phyloP scores from a whole-genome alignment of 2,888 invertebrate genomes.

The Nomada ferruginata region DNA sequence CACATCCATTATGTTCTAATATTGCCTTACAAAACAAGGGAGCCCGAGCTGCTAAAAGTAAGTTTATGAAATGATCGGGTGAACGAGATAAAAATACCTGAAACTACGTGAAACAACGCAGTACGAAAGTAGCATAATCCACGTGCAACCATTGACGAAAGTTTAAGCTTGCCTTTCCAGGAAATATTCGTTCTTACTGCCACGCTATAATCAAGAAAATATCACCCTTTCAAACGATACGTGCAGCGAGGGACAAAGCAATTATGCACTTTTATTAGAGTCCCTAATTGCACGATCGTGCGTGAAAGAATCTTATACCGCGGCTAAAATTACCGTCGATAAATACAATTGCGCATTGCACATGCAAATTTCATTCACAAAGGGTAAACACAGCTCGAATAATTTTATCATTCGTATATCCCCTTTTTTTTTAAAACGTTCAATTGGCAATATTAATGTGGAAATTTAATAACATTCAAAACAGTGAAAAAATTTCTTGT shows the following conservation, averaged over 20 bases:
- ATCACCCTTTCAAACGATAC: constrained; percentile 19
- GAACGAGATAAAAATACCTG: constrained; percentile 27
- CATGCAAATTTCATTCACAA: too few relatives aligned
- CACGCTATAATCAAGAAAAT: constrained; percentile 38
- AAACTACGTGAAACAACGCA: constrained; percentile 37
- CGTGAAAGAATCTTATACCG: neutral
- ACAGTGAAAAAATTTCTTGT: too few relatives aligned
- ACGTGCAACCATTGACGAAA: constrained; percentile 48
- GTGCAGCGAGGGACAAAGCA: neutral
- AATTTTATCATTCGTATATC: too few relatives aligned
- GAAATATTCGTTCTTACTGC: constrained; percentile 54
- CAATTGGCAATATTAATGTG: too few relatives aligned
- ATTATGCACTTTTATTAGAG: neutral
- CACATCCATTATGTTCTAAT: too few relatives aligned
- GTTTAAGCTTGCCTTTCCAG: constrained; percentile 47
- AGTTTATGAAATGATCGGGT: constrained; percentile 28
- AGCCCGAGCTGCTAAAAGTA: neutral
- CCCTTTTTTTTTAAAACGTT: too few relatives aligned
- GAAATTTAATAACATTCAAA: too few relatives aligned
- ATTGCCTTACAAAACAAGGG: constrained; percentile 10
- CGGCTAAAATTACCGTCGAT: too few relatives aligned
- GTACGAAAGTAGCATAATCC: constrained; percentile 37
- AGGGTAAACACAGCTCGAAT: too few relatives aligned
- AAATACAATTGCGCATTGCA: too few relatives aligned
- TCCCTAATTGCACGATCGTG: constrained; percentile 29